Evolutionary conservation across 2,113 vertebrate genomes (phyloP).

Genomic region (Scophthalmus maximus): DNA sequence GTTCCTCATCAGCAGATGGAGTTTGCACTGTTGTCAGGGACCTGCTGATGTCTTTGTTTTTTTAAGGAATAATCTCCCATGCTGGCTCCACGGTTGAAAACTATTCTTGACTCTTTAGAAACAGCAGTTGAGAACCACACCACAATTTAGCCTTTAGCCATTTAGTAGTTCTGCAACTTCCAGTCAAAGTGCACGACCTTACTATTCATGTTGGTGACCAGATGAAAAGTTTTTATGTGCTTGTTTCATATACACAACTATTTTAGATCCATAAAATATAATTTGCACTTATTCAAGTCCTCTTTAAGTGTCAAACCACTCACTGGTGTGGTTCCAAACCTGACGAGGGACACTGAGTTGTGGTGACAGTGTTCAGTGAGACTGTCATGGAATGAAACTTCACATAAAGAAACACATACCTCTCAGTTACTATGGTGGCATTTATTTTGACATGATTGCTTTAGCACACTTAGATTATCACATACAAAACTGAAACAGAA

Average conservation of each 20-base stretch:
- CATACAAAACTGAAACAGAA: conserved; percentile 46
- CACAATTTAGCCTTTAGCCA: too few species aligned
- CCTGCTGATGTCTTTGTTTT: not conserved
- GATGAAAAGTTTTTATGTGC: not conserved
- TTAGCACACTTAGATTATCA: conserved; percentile 35
- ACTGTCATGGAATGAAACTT: not conserved
- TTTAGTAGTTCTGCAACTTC: not conserved
- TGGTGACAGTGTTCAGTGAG: too few species aligned
- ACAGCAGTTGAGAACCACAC: too few species aligned
- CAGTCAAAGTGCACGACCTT: not conserved
- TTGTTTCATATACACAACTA: not conserved
- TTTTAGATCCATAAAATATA: not conserved
- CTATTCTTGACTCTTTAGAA: too few species aligned
- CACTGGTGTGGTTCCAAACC: not conserved
- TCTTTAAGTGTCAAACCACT: not conserved
- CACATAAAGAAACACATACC: not conserved
- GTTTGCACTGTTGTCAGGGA: not conserved
- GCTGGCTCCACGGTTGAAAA: too few species aligned
- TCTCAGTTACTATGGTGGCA: conserved; percentile 19
- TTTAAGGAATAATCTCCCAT: not conserved
- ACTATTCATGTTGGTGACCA: not conserved
- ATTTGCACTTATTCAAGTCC: not conserved
- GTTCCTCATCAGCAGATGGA: not conserved
- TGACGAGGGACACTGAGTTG: not conserved
- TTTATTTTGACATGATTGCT: conserved; percentile 60